phyloP scores from a whole-genome alignment of 1,140 invertebrate genomes.

The Akabosia matsudoensis region DNA sequence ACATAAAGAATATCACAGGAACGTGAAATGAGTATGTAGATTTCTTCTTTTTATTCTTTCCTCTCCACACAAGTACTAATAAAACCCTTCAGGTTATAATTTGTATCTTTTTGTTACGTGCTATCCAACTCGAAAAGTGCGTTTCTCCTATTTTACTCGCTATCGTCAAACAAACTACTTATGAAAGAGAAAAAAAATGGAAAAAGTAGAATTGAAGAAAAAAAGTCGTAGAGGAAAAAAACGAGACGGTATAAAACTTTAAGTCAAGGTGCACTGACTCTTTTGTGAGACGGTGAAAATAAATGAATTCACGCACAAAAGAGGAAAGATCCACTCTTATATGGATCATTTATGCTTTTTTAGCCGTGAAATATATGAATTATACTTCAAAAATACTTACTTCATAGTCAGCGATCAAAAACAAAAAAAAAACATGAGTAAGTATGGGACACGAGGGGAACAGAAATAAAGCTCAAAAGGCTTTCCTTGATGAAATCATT shows the following conservation, averaged over 20 bases:
- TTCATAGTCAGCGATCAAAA: constrained; percentile 5
- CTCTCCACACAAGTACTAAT: neutral
- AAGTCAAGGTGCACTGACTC: neutral
- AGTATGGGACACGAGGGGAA: neutral
- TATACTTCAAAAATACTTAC: neutral
- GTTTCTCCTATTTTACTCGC: too few species aligned
- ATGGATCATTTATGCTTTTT: too few species aligned
- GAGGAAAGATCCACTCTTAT: too few species aligned
- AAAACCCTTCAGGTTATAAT: constrained; percentile 14
- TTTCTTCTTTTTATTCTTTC: neutral
- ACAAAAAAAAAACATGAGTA: neutral
- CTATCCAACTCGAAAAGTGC: neutral
- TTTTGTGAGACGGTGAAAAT: neutral
- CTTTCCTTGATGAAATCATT: constrained; percentile 7
- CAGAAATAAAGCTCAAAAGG: neutral
- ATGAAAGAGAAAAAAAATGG: neutral
- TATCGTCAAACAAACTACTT: neutral
- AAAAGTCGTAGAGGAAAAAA: too few species aligned
- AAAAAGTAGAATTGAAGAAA: too few species aligned
- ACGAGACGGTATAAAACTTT: neutral
- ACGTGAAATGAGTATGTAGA: neutral
- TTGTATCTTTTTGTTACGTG: neutral
- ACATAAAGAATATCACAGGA: neutral
- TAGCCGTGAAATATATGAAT: neutral
- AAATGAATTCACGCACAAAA: neutral